A percentile compares a stretch with the other conserved stretches of the same genome.
Conservation (phyloP, 2,888 invertebrate genomes). For the Dynastes grantii region DNA sequence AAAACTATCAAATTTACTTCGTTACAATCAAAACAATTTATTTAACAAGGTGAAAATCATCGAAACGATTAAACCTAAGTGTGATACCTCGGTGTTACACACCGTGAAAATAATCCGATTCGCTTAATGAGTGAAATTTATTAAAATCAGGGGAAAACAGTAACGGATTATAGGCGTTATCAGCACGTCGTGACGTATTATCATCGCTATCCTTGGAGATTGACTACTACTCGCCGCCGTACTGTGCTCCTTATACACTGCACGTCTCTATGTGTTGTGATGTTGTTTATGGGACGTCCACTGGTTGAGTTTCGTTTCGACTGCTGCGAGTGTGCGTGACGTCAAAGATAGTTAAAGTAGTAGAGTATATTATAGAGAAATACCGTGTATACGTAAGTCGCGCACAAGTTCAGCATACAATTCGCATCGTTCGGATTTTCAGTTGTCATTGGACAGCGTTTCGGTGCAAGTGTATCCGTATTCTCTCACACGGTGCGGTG, state of each 20-base stretch:
- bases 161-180: neutral
- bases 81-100: too few species aligned
- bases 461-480: constrained; percentile 24
- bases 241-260: neutral
- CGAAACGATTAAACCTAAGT: neutral
- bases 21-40: neutral
- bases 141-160: too few species aligned
- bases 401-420: constrained; percentile 42
- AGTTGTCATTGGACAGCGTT: constrained; percentile 45
- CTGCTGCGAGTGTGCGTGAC: constrained; percentile 40
- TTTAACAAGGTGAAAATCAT: neutral
- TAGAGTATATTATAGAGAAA: constrained; percentile 35
- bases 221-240: neutral
- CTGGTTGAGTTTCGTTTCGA: constrained; percentile 32
- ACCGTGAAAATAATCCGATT: too few species aligned
- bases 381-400: constrained; percentile 37
- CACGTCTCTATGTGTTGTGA: constrained; percentile 14
- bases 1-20: neutral
- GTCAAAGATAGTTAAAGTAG: constrained; percentile 46
- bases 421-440: constrained; percentile 8
- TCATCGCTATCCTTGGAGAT: constrained; percentile 10
- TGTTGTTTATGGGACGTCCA: constrained; percentile 42
- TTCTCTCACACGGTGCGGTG: neutral
- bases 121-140: too few species aligned
- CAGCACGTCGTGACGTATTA: neutral